Evolutionary conservation across 2,113 vertebrate genomes (phyloP), one percentile per base, ranked within the genome.

Genomic region (Scartelaos histophorus): DNA sequence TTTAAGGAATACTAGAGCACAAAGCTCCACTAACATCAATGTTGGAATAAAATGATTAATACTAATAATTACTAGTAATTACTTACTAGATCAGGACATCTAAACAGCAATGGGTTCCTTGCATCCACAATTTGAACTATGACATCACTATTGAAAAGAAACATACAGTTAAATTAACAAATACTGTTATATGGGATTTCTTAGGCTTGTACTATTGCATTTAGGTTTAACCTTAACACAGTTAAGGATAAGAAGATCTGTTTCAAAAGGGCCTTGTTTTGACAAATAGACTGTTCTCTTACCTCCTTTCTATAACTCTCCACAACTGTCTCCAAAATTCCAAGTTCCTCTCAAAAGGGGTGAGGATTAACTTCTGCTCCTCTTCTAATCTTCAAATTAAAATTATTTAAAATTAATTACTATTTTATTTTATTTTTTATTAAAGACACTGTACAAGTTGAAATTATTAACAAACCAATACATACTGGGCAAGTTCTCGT

Each of bases 251-350:
- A 9, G 4, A 58, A 25, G 12, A 56, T 25, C 12, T 16, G 24
- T 25, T 58, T 58, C 56, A 21, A 56, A 22, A 56, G 0, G 9
- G n/a, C 16, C n/a, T 22, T 57, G 54, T 34, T 13, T 34, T 34
- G 10, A 29, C 4, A 6, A 29, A 17, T 57, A 15, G 53, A 71
- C 17, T 11, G 11, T 21, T 7, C 7, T 1, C 21, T 22, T 25
- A 15, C 98, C 98, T 99, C 79, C 97, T 95, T 87, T 99, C 98
- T 43, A 98, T 96, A 74, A 99, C 97, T 89, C 98, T 95, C 98
- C 98, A 99, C 43, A 99, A 94, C 74, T 99, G 98, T 71, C 97
- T 95, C 97, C 97, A 99, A 77, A 99, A 99, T 78, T 99, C 96
- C 87, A 99, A 80, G 87, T 99, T 99, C 71, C 96, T 93, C 90